Conservation (phyloP, 2,888 invertebrate species). For the Apotomis turbidana region DNA sequence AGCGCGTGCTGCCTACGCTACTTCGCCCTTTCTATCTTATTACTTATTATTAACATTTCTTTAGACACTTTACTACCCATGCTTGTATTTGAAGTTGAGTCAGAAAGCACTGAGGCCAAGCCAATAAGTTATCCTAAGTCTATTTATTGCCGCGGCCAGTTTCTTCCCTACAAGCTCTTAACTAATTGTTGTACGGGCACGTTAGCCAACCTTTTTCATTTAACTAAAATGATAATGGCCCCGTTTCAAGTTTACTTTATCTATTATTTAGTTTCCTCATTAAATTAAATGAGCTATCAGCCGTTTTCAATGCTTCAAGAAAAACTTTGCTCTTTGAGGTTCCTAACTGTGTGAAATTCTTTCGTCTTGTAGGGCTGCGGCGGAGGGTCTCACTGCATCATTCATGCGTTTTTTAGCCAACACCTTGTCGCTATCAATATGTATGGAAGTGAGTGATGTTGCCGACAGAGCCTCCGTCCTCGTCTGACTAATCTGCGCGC, state of each 20-base stretch:
- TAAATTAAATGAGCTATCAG: constrained; percentile 80
- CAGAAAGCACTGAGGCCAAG: constrained; percentile 13
- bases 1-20: constrained; percentile 60
- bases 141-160: constrained; percentile 2
- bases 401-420: constrained; percentile 79
- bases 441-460: constrained; percentile 71
- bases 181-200: constrained; percentile 12
- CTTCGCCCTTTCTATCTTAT: constrained; percentile 70
- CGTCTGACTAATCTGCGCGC: constrained; percentile 22
- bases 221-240: constrained; percentile 13
- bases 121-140: constrained; percentile 20
- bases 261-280: constrained; percentile 63
- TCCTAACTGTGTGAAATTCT: constrained; percentile 76
- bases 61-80: constrained; percentile 74
- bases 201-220: background rate
- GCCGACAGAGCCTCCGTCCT: constrained; percentile 56
- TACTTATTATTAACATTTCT: constrained; percentile 74
- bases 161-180: constrained; percentile 11
- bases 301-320: constrained; percentile 65
- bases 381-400: constrained; percentile 79
- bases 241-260: constrained; percentile 32
- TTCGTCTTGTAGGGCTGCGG: constrained; percentile 73
- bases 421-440: constrained; percentile 80
- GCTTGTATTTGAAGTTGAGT: constrained; percentile 65
- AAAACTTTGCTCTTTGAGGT: constrained; percentile 72